Percentiles rank a stretch among this genome's conserved stretches.
Conservation (phyloP, 2,113 vertebrate species). For the Sturnus vulgaris region DNA sequence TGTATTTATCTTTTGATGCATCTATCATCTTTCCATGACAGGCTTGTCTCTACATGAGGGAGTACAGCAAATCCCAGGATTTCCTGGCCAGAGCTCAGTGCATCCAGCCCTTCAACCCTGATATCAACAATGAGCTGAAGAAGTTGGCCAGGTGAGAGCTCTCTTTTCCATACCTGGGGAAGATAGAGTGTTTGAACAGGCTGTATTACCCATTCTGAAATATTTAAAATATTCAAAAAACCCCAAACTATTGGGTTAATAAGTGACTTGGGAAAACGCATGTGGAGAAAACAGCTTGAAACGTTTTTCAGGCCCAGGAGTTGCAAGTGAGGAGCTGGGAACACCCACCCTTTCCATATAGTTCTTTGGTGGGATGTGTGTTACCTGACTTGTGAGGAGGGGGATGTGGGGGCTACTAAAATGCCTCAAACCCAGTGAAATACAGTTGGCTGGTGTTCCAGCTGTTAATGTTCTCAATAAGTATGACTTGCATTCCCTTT, state of each 20-base stretch:
- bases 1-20: not conserved
- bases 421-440: not conserved
- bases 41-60: conserved; percentile 83
- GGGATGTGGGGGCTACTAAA: not conserved
- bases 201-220: not conserved
- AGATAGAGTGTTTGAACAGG: not conserved
- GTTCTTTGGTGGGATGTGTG: not conserved
- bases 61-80: conserved; percentile 81
- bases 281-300: not conserved
- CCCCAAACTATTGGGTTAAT: not conserved
- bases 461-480: not conserved
- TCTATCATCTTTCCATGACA: conserved; percentile 13
- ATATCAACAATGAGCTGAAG: conserved; percentile 86
- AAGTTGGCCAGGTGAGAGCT: conserved; percentile 80
- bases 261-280: not conserved
- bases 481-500: not conserved
- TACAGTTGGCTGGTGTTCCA: not conserved
- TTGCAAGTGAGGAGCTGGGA: not conserved
- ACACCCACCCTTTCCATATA: not conserved
- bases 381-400: not conserved
- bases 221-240: not conserved
- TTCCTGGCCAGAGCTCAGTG: conserved; percentile 83
- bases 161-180: not conserved
- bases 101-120: conserved; percentile 81
- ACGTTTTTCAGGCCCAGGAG: not conserved